Percentiles rank a stretch among this genome's conserved stretches.
Evolutionary conservation across 2,113 vertebrate species (phyloP).

Genomic region (Candoia aspera): DNA sequence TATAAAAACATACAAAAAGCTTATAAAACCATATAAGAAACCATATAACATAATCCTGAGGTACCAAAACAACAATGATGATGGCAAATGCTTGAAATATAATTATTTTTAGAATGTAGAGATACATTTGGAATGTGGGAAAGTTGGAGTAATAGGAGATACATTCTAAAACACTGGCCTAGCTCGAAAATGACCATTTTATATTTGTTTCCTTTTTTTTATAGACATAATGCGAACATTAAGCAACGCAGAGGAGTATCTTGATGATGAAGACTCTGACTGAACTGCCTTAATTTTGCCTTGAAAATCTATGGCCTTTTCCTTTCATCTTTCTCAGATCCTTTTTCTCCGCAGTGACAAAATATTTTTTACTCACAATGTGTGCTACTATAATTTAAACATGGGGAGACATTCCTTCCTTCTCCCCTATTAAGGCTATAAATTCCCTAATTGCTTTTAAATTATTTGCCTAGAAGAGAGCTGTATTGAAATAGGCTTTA

Average conservation of each 20-base stretch:
- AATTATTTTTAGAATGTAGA: not conserved
- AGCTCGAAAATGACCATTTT: not conserved
- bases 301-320: conserved; percentile 58
- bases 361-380: conserved; percentile 36
- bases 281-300: conserved; percentile 67
- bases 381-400: conserved; percentile 42
- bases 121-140: not conserved
- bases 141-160: not conserved
- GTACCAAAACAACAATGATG: not conserved
- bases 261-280: conserved; percentile 97
- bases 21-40: not conserved
- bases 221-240: conserved; percentile 81
- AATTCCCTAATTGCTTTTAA: conserved; percentile 38
- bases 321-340: conserved; percentile 65
- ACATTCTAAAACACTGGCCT: not conserved
- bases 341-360: conserved; percentile 57
- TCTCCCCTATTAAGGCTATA: conserved; percentile 12
- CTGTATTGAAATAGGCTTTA: conserved; percentile 1
- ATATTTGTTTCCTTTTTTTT: conserved; percentile 27
- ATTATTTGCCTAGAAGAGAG: conserved; percentile 5
- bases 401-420: conserved; percentile 22
- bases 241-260: conserved; percentile 95
- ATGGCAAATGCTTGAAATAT: not conserved
- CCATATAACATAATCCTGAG: not conserved
- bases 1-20: not conserved